Conservation (phyloP, 2,797 vertebrate species). For the Sebastes vulpes region DNA sequence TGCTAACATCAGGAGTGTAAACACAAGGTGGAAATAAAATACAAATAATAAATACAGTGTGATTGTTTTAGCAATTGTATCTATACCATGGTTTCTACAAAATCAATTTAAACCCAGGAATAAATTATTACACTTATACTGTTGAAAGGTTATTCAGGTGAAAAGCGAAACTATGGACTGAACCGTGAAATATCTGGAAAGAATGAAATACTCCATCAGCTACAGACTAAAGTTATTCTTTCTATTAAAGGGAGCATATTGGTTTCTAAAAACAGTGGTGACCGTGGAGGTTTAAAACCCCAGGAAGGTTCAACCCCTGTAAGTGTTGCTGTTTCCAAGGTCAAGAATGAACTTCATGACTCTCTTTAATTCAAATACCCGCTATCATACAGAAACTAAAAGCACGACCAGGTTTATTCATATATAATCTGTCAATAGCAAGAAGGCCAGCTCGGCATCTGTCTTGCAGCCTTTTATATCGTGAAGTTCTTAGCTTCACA, state of each 20-base stretch:
- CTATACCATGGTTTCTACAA: background rate
- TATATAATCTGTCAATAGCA: background rate
- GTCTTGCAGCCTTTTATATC: fast-evolving
- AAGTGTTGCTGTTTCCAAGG: too few relatives aligned
- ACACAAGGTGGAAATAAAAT: background rate
- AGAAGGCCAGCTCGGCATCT: too few relatives aligned
- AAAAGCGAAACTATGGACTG: background rate
- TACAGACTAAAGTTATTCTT: background rate
- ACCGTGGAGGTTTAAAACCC: background rate
- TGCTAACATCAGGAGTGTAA: background rate
- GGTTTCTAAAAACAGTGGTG: background rate
- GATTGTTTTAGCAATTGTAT: background rate
- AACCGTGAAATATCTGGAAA: background rate
- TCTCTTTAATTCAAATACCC: too few relatives aligned
- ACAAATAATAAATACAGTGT: background rate
- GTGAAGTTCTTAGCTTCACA: too few relatives aligned
- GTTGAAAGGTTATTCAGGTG: background rate
- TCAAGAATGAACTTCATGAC: too few relatives aligned
- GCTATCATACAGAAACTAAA: too few relatives aligned
- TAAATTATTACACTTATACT: background rate
- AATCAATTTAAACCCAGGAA: background rate
- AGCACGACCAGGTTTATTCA: too few relatives aligned
- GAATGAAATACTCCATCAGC: background rate
- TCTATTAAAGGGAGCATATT: background rate
- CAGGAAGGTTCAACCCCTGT: background rate